Evolutionary conservation across 23 tunicate species (phyloP), one percentile per base, ranked within the genome.

Genomic region (Oikopleura albicans): DNA sequence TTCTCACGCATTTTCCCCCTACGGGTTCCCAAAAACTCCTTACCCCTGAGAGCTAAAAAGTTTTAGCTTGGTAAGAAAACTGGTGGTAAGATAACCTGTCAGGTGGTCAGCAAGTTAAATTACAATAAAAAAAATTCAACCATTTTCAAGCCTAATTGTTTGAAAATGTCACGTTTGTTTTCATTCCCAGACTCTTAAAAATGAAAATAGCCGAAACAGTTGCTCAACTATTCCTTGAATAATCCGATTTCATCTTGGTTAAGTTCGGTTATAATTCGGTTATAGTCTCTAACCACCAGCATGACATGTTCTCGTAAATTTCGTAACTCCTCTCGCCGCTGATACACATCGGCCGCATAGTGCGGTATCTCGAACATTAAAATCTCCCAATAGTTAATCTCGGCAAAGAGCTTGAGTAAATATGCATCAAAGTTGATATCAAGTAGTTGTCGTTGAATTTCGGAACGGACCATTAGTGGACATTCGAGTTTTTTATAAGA

Each of bases 351-450:
- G 83, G 89, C 89, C 39, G 89, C 93, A 83, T 87, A 92, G 75
- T 92, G 97, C 31, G 97, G 97, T 79, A 92, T 92, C 83, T 92
- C 97, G 66, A 92, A 92, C 94, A 92, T 87, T 40, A 92, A 84
- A 34, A 92, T 86, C 71, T 92, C 93, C 97, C 97, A 92, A 86
- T 89, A 92, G 40, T 89, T 89, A 41, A 92, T 92, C 71, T 92
- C 97, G 66, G 86, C 87, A 86, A 92, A 92, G n/a, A 92, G 76
- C 76, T 92, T 92, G 83, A 92, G 85, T 29, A 92, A 39, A 16
- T 71, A 91, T 90, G 88, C 86, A 86, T 92, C 97, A 76, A 92
- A 92, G 83, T 92, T 92, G 90, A 92, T 92, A 79, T 92, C 89
- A 40, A 92, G 89, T 91, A 92, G 89, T 40, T 88, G 91, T 56